Conservation (phyloP, 2,797 vertebrate genomes). For the Danio jaintianensis region DNA sequence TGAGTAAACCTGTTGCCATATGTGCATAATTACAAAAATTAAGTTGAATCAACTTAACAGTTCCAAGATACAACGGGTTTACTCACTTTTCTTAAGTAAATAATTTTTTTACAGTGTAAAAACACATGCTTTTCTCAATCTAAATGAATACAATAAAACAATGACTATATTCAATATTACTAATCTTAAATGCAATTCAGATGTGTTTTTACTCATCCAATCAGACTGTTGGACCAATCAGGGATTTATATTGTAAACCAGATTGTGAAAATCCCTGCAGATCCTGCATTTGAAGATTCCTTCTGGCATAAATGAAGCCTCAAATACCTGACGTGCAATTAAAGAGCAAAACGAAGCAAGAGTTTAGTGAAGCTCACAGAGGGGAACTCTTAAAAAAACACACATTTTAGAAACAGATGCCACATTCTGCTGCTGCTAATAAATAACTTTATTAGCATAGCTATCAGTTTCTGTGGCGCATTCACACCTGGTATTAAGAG, state of each 20-base stretch:
- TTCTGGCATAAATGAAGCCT: neutral
- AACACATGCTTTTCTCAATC: neutral
- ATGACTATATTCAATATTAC: neutral
- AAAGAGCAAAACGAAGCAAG: neutral
- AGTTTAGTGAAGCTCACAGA: neutral
- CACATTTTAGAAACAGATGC: slow-evolving; percentile 30
- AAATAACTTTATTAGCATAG: slow-evolving; percentile 20
- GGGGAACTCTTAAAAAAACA: neutral
- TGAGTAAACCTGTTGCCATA: no score
- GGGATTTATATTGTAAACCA: neutral
- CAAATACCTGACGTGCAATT: neutral
- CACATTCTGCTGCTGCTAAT: slow-evolving; percentile 7
- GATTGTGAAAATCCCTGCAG: neutral
- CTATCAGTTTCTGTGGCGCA: neutral
- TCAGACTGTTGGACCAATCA: neutral
- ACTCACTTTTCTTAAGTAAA: no score
- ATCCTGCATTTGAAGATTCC: neutral
- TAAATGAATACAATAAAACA: neutral
- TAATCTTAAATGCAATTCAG: neutral
- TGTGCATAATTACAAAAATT: no score
- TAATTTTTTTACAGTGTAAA: no score
- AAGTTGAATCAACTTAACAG: no score
- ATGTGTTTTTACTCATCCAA: no score
- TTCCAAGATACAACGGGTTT: no score
- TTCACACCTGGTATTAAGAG: no score